Evolutionary conservation across 2,113 vertebrate genomes (phyloP), one percentile per base, ranked within the genome.

Genomic region (Thunnus maccoyii): DNA sequence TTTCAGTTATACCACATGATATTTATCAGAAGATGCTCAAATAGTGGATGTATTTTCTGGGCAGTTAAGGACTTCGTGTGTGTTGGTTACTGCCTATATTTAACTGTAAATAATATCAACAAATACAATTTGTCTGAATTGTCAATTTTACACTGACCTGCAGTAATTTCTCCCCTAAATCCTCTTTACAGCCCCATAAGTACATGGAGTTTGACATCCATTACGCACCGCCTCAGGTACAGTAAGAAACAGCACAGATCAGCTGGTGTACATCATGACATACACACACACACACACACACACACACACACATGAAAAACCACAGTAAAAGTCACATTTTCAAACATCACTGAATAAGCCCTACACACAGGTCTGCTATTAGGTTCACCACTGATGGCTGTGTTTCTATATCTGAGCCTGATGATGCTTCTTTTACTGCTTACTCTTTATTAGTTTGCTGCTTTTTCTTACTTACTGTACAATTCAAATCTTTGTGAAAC

Each of bases 191-290:
- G 89, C 25, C 1, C 0, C 54, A 89, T 27, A 81, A 16, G 44
- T 86, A 25, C 78, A 84, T 74, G 66, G 89, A 91, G 80, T 93
- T 91, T 72, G 86, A 92, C 83, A 72, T 93, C 73, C 57, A 56
- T 41, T 11, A 67, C 16, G 90, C 89, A 82, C 88, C 88, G 11
- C 48, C 71, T 84, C 32, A 92, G 89, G 89, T 92, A 83, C 46
- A 66, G 51, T 72, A 18, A 81, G 27, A n/a, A 10, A 7, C 52
- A 69, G 58, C 41, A 46, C 16, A 16, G 15, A 9, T 67, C 48
- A 68, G 18, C n/a, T 25, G 15, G 1, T 30, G 30, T 20, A 36
- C 16, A 47, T 15, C 16, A 46, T 60, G 5, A 2, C 51, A 68
- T 2, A 63, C 17, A 70, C 17, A 70, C 52, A 52, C 3, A 41